phyloP scores from a whole-genome alignment of 2,797 vertebrate species.

The Tinamus major region DNA sequence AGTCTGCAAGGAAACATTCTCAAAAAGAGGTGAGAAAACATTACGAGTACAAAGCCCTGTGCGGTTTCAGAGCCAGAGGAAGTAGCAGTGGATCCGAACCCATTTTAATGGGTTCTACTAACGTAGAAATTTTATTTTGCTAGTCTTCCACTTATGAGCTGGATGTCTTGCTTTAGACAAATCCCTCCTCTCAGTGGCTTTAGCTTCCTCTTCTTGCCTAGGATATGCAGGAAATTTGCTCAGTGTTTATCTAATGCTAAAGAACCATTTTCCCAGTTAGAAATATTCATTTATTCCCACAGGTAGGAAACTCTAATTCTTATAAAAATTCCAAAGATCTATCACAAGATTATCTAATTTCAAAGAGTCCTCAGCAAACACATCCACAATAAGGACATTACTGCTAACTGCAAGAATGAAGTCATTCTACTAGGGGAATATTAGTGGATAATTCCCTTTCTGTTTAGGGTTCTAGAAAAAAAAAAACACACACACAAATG shows the following conservation, averaged over 20 bases:
- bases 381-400: not conserved
- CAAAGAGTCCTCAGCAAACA: not conserved
- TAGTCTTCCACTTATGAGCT: not conserved
- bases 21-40: not conserved
- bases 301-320: not conserved
- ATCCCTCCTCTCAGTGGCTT: not conserved
- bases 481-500: not conserved
- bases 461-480: not conserved
- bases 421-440: not conserved
- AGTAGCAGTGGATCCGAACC: not conserved
- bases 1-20: not conserved
- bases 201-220: not conserved
- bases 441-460: not conserved
- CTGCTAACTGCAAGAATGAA: not conserved
- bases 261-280: not conserved
- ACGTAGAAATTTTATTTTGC: constrained; percentile 25
- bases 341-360: not conserved
- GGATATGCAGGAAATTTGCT: not conserved
- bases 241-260: not conserved
- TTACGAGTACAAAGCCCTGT: not conserved
- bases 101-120: not conserved
- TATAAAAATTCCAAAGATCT: not conserved
- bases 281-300: not conserved
- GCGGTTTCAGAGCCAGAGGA: not conserved
- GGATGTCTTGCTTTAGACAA: not conserved